Percentiles rank a stretch among this genome's conserved stretches.
These are phyloP conservation scores for Empidonax alnorum DNA, from an alignment of 2,113 vertebrate genomes.

Conservation along the genomic window DNA sequence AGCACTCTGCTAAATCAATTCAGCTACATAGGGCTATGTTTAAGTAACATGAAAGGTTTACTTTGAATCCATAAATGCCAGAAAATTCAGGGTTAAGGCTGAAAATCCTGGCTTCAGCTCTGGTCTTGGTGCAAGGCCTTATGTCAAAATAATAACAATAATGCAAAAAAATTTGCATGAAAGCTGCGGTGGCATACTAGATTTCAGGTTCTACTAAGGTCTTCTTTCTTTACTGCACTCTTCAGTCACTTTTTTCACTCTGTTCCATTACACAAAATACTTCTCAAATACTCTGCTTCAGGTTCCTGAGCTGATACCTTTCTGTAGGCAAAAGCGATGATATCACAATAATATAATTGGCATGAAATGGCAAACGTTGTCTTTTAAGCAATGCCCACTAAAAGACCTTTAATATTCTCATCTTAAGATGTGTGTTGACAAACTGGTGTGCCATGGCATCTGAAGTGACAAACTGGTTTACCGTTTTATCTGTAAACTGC, in stretches of 20 bases:
- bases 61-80: slow-evolving; percentile 3
- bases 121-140: not conserved
- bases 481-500: not conserved
- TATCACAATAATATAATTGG: not conserved
- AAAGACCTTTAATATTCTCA: not conserved
- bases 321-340: not conserved
- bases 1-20: slow-evolving; percentile 35
- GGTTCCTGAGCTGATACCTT: not conserved
- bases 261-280: not conserved
- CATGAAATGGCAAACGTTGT: not conserved
- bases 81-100: slow-evolving; percentile 30
- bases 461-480: not conserved
- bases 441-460: not conserved
- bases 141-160: not conserved
- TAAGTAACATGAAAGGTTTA: not conserved
- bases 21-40: not conserved
- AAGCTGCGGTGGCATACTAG: not conserved
- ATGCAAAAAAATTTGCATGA: not conserved
- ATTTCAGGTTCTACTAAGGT: not conserved
- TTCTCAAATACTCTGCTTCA: not conserved
- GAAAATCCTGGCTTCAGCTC: slow-evolving; percentile 21
- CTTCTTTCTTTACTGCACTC: not conserved
- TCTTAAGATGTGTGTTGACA: not conserved
- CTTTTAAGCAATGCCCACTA: not conserved
- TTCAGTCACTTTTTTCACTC: not conserved